These are phyloP conservation scores for Danionella dracula DNA, from an alignment of 2,797 vertebrate species.

Conservation along the genomic window DNA sequence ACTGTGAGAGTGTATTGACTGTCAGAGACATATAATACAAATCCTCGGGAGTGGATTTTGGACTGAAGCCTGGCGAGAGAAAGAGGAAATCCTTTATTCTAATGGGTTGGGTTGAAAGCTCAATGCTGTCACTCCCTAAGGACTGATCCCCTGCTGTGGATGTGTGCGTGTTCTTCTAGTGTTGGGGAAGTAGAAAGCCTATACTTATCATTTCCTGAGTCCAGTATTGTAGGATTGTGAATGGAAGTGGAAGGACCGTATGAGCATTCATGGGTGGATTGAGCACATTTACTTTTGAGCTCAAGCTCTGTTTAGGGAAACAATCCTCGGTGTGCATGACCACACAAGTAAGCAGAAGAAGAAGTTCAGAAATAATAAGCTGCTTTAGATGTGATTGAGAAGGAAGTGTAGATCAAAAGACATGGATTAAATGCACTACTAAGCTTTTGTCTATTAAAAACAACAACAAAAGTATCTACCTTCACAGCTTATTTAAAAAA, in stretches of 20 bases:
- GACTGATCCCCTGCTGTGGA: constrained; percentile 17
- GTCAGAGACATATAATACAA: constrained; percentile 30
- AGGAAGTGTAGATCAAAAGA: not conserved
- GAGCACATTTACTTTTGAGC: not conserved
- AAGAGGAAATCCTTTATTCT: constrained; percentile 27
- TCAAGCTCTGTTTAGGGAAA: not conserved
- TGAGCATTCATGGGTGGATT: constrained; percentile 11
- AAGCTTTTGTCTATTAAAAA: too few relatives aligned
- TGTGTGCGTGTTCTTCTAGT: not conserved
- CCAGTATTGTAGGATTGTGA: constrained; percentile 11
- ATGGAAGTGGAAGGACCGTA: not conserved
- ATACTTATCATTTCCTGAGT: constrained; percentile 20
- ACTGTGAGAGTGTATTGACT: constrained; percentile 7
- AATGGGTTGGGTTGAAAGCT: constrained; percentile 28
- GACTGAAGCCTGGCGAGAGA: constrained; percentile 7
- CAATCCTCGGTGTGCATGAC: not conserved
- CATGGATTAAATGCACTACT: too few relatives aligned
- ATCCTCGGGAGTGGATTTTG: constrained; percentile 23
- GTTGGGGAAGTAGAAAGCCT: constrained; percentile 21
- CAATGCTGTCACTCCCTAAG: constrained; percentile 7
- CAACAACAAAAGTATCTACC: too few relatives aligned
- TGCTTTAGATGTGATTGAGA: not conserved
- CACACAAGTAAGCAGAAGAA: not conserved
- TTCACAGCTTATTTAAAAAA: too few relatives aligned
- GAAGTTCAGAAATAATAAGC: too few relatives aligned